These are phyloP conservation scores for Aporrectodea caliginosa DNA, from an alignment of 1,140 invertebrate species.

Conservation along the genomic window DNA sequence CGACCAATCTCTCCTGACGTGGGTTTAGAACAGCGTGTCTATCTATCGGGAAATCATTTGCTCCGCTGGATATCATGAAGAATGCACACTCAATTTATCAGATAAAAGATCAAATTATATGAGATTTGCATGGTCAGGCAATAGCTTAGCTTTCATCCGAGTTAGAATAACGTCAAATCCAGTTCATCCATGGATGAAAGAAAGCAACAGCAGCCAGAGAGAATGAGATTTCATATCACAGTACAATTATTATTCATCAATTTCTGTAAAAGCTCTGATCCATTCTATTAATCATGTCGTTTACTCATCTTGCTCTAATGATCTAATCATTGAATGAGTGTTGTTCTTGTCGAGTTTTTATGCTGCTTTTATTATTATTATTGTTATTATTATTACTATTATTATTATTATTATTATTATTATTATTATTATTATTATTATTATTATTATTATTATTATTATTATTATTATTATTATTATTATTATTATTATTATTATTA, in stretches of 20 bases:
- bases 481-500: background rate
- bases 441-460: background rate
- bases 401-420: constrained; percentile 6
- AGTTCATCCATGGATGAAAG: background rate
- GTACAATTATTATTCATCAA: too few relatives aligned
- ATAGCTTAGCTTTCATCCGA: constrained; percentile 8
- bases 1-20: too few relatives aligned
- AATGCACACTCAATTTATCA: too few relatives aligned
- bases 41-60: too few relatives aligned
- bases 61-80: too few relatives aligned
- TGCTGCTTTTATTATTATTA: background rate
- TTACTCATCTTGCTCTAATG: background rate
- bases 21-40: too few relatives aligned
- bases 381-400: background rate
- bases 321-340: background rate
- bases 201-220: constrained; percentile 1
- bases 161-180: background rate
- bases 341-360: background rate
- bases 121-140: too few relatives aligned
- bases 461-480: background rate
- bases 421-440: background rate
- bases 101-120: too few relatives aligned
- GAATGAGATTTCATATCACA: too few relatives aligned
- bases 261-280: background rate
- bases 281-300: background rate